Percentiles rank a stretch among this genome's conserved stretches.
phyloP scores from a whole-genome alignment of 2,113 vertebrate species.

The Colaptes auratus region DNA sequence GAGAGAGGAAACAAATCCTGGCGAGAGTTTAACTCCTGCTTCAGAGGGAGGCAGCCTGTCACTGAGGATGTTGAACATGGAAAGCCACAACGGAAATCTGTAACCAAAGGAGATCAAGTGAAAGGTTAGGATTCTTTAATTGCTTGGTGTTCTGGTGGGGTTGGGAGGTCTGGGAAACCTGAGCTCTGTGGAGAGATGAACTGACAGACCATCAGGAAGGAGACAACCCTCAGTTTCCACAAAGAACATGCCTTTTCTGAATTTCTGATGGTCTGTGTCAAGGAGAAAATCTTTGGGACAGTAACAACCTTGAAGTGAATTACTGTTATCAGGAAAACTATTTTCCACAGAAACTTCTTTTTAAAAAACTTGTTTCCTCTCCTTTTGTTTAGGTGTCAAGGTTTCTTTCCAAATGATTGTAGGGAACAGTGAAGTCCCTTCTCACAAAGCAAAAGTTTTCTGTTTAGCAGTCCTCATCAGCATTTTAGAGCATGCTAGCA shows the following conservation, averaged over 20 bases:
- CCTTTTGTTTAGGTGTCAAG: background rate
- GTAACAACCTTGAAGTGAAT: background rate
- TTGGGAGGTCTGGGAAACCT: background rate
- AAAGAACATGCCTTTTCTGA: background rate
- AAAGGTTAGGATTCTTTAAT: constrained; percentile 11
- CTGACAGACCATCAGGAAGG: background rate
- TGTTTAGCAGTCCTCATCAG: background rate
- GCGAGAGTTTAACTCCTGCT: background rate
- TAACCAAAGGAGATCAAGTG: background rate
- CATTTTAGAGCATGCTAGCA: background rate
- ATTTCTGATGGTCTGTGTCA: background rate
- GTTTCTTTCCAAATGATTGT: background rate
- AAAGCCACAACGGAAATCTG: background rate
- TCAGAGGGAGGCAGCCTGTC: background rate
- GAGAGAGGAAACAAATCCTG: background rate
- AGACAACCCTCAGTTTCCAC: background rate
- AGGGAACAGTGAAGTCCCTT: background rate
- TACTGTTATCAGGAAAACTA: background rate
- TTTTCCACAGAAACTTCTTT: background rate
- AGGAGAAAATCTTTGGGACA: background rate
- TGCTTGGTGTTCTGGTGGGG: background rate
- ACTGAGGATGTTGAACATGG: background rate
- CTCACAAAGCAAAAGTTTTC: background rate
- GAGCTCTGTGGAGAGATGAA: background rate
- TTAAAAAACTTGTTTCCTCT: background rate